Percentiles rank a stretch among this genome's conserved stretches.
Evolutionary conservation across 37 sponge, comb jelly and placozoan genomes (phyloP).

Genomic region (Mnemiopsis leidyi): DNA sequence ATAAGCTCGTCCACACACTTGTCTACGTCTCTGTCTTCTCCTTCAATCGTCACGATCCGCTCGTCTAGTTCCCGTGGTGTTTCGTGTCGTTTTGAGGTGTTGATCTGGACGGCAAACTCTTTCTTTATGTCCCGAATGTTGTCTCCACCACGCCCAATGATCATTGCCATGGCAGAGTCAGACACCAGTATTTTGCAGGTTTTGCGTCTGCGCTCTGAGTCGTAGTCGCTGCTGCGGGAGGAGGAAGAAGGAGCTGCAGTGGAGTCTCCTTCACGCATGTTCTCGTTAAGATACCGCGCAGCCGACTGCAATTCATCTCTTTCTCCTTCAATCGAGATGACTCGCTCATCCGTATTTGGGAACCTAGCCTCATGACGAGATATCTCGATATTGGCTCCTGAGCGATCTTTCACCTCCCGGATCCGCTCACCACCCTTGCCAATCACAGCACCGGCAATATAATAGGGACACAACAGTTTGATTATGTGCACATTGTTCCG

Average conservation of each 20-base stretch:
- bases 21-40: slow-evolving; percentile 46
- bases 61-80: slow-evolving; percentile 31
- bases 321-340: slow-evolving; percentile 19
- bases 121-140: slow-evolving; percentile 59
- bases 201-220: neutral
- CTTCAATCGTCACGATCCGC: slow-evolving; percentile 35
- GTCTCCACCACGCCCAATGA: slow-evolving; percentile 50
- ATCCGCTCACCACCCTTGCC: slow-evolving; percentile 62
- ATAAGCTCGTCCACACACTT: slow-evolving; percentile 62
- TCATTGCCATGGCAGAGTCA: slow-evolving; percentile 65
- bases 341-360: slow-evolving; percentile 42
- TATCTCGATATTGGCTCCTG: slow-evolving; percentile 46
- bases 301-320: slow-evolving; percentile 51
- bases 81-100: slow-evolving; percentile 39
- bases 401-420: slow-evolving; percentile 49
- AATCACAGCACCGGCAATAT: slow-evolving; percentile 55
- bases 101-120: slow-evolving; percentile 63
- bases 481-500: neutral
- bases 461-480: slow-evolving; percentile 41
- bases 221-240: neutral
- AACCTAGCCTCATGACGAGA: slow-evolving; percentile 42
- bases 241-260: neutral
- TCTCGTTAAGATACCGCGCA: slow-evolving; percentile 1
- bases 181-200: slow-evolving; percentile 49
- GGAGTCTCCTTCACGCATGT: slow-evolving; percentile 41